Evolutionary conservation across 2,888 invertebrate genomes (phyloP).

Genomic region (Scrobipalpa atriplicella): DNA sequence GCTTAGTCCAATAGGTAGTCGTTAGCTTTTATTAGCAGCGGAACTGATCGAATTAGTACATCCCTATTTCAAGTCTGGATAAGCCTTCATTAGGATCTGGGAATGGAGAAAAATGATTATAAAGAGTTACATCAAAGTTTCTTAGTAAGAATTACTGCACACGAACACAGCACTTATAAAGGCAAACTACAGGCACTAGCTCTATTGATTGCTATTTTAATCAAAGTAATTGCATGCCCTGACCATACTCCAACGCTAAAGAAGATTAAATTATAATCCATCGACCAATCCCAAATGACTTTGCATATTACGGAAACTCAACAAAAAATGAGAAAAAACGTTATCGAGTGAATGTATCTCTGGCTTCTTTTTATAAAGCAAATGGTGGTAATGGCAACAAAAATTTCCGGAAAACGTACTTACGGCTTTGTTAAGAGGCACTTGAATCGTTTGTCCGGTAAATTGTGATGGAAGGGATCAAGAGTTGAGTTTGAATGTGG

Average conservation of each 20-base stretch:
- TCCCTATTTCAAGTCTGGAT: background rate
- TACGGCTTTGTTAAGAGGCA: slow-evolving; percentile 25
- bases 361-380: slow-evolving; percentile 18
- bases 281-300: slow-evolving; percentile 23
- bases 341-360: slow-evolving; percentile 25
- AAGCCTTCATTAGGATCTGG: background rate
- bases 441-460: slow-evolving; percentile 25
- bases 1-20: background rate
- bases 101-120: background rate
- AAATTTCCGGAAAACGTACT: slow-evolving; percentile 21
- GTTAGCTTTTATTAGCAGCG: background rate
- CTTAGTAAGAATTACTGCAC: slow-evolving; percentile 6
- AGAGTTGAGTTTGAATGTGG: slow-evolving; percentile 14
- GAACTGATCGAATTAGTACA: background rate
- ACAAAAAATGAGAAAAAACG: slow-evolving; percentile 11
- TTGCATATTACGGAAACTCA: slow-evolving; percentile 13
- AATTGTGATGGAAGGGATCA: slow-evolving; percentile 29
- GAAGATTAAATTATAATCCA: slow-evolving; percentile 28
- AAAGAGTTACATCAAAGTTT: background rate
- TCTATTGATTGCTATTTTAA: slow-evolving; percentile 21
- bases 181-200: slow-evolving; percentile 15
- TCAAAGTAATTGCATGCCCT: slow-evolving; percentile 23
- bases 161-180: slow-evolving; percentile 8
- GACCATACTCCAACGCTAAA: slow-evolving; percentile 9
- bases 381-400: slow-evolving; percentile 2